Percentiles rank a stretch among this genome's conserved stretches.
phyloP scores from a whole-genome alignment of 2,888 invertebrate genomes.

The Cataglyphis altisquamis region DNA sequence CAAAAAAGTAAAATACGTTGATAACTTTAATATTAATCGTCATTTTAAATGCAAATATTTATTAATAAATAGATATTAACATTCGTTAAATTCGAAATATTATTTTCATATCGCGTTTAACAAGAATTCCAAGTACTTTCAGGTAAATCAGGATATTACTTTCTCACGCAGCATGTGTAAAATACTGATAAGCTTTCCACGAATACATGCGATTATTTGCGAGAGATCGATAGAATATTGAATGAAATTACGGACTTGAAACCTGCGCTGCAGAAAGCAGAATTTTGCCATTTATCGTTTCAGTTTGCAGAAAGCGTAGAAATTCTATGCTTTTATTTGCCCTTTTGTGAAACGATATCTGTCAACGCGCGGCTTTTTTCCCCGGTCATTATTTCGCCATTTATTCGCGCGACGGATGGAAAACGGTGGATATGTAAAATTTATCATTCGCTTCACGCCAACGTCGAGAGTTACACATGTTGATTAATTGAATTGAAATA shows the following conservation, averaged over 20 bases:
- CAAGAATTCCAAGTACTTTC: constrained; percentile 9
- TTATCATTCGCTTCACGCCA: constrained; percentile 6
- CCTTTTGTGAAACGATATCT: constrained; percentile 12
- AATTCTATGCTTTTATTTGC: constrained; percentile 22
- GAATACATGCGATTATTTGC: constrained; percentile 9
- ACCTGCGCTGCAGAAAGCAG: constrained; percentile 2
- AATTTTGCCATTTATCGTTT: constrained; percentile 15
- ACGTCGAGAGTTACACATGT: constrained; percentile 7
- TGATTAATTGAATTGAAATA: constrained; percentile 37
- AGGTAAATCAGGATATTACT: neutral
- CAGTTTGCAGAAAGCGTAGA: neutral
- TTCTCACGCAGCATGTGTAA: neutral
- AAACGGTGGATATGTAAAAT: constrained; percentile 31
- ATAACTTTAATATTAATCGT: neutral
- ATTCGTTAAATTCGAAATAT: neutral
- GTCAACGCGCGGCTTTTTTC: constrained; percentile 1
- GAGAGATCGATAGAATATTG: constrained; percentile 38
- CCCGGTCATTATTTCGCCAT: constrained; percentile 15
- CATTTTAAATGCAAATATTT: constrained; percentile 18
- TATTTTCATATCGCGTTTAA: neutral
- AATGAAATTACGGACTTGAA: neutral
- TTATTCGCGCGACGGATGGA: constrained; percentile 10
- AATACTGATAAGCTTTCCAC: constrained; percentile 29
- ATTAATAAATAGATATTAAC: neutral
- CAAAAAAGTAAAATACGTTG: neutral